These are phyloP conservation scores for Halichoeres trimaculatus DNA, from an alignment of 2,113 vertebrate genomes.

Conservation along the genomic window DNA sequence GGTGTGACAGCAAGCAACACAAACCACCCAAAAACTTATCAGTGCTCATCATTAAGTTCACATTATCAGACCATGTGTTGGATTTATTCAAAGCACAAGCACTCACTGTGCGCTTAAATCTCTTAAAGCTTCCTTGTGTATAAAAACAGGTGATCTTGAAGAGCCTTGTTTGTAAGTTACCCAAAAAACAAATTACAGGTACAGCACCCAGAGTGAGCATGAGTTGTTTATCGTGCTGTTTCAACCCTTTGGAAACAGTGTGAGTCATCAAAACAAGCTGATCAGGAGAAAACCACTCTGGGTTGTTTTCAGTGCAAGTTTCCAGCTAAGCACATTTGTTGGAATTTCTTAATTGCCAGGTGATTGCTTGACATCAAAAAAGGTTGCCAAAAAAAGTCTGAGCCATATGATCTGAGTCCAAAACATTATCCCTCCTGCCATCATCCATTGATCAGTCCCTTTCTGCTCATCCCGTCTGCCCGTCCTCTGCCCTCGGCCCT, in stretches of 20 bases:
- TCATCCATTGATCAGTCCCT: conserved; percentile 81
- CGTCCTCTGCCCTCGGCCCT: conserved; percentile 77
- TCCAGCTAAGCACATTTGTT: conserved; percentile 56
- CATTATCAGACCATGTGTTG: background rate
- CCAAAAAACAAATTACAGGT: conserved; percentile 34
- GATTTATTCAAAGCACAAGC: conserved; percentile 5
- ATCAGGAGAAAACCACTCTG: conserved; percentile 37
- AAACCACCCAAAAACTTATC: background rate
- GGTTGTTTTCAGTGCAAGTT: conserved; percentile 45
- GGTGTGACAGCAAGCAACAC: too few relatives aligned
- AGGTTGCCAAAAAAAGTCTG: conserved; percentile 45
- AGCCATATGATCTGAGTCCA: conserved; percentile 69
- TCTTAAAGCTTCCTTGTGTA: conserved; percentile 13
- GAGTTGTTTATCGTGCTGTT: conserved; percentile 44
- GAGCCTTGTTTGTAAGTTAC: conserved; percentile 28
- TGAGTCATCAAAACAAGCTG: conserved; percentile 66
- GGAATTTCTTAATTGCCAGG: conserved; percentile 23
- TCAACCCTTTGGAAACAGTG: conserved; percentile 23
- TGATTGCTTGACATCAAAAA: conserved; percentile 22
- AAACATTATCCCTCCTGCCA: conserved; percentile 72
- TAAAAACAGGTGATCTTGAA: conserved; percentile 23
- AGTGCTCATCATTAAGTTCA: background rate
- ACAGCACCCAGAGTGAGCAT: conserved; percentile 16
- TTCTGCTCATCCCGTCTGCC: conserved; percentile 80
- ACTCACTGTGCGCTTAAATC: background rate